These are phyloP conservation scores for Phocoena phocoena DNA, from an alignment of 2,113 vertebrate genomes.

Conservation along the genomic window DNA sequence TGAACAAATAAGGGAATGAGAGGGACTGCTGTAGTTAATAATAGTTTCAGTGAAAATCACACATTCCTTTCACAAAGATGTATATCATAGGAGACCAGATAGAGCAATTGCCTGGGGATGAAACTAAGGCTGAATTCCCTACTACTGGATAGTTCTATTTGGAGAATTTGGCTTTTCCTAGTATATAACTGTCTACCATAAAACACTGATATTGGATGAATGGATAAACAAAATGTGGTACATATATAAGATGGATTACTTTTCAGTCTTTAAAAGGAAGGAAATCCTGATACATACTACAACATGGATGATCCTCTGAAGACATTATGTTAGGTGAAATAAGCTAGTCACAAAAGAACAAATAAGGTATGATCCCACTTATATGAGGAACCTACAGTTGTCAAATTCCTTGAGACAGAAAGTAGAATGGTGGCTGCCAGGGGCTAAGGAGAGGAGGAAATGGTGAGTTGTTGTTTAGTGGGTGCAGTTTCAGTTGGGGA, in stretches of 20 bases:
- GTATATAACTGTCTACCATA: not conserved
- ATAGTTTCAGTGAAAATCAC: constrained; percentile 29
- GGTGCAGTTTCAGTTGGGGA: not conserved
- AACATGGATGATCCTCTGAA: not conserved
- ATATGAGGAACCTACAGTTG: not conserved
- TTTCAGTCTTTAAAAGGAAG: constrained; percentile 3
- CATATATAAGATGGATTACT: not conserved
- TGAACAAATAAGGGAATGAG: constrained; percentile 47
- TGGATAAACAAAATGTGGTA: not conserved
- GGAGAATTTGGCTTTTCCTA: constrained; percentile 17
- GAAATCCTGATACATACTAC: not conserved
- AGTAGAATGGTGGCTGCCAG: not conserved
- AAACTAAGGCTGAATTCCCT: constrained; percentile 1
- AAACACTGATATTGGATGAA: not conserved
- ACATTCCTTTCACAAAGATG: constrained; percentile 46
- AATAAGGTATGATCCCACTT: not conserved
- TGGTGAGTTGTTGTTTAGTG: not conserved
- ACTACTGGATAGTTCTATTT: not conserved
- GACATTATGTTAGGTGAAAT: not conserved
- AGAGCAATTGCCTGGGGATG: not conserved
- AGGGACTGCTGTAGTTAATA: not conserved
- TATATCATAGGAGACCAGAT: not conserved
- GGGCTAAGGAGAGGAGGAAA: not conserved
- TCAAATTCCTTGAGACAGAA: not conserved
- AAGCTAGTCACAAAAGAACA: not conserved